Base-by-base conservation (phyloP, 2,888 invertebrate species). In the Electrophaes corylata region DNA sequence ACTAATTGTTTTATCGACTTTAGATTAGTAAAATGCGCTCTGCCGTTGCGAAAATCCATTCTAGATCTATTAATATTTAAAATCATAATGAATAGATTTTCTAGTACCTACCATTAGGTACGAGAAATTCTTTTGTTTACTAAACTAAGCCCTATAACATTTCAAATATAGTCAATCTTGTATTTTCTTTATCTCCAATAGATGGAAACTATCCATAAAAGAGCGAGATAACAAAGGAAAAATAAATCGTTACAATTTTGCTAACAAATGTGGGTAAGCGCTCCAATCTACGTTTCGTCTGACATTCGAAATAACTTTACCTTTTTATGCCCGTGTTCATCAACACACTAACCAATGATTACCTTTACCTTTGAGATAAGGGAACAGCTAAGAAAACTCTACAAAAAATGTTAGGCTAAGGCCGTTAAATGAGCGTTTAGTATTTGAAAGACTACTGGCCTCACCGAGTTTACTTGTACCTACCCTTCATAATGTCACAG, bases 221-320 rank as follows among this genome's bases (percentile, higher is more conserved):
- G 68, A 70, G 72, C 62, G 65, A 71, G 77, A 79, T 79, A 73
- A 79, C 79, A 79, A 80, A 78, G 65, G 75, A 69, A 66, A 75
- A 75, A 84, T 79, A 84, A 83, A 85, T 84, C 73, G 81, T 63
- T 66, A 73, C 73, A 78, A 79, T 84, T 84, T 76, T 75, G 75
- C 70, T 80, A 79, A 82, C 81, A 83, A 80, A 84, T 83, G 81
- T 75, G 76, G 76, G 83, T 79, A 71, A 76, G 72, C 66, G 75
- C 75, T 75, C 80, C 83, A 80, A 80, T 83, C 79, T 70, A 72
- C 75, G 72, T 77, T 72, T 75, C 70, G 73, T 72, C 72, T 71
- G 72, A 75, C 73, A 67, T 72, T 72, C 62, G 66, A 67, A 72
- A 75, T 69, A 76, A 70, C 71, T 67, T 73, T 72, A 66, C 71